These are phyloP conservation scores for Enteromius fasciolatus DNA, from an alignment of 2,797 vertebrate species.

Conservation along the genomic window DNA sequence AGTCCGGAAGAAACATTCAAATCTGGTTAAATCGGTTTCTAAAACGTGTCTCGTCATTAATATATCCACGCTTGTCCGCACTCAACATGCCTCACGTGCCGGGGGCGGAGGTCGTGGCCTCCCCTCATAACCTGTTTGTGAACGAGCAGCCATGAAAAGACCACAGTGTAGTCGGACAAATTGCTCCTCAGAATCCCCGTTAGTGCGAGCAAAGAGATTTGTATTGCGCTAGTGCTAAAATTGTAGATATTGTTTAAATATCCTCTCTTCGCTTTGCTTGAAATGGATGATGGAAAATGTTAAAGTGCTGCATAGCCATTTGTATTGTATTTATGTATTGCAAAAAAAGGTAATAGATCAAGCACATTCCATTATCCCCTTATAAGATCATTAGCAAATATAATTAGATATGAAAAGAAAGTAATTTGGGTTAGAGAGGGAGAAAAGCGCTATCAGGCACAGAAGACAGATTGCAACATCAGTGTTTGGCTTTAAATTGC, in stretches of 20 bases:
- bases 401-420: slow-evolving; percentile 86
- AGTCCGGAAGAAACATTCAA: slow-evolving; percentile 21
- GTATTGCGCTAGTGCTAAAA: not conserved
- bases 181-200: slow-evolving; percentile 3
- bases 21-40: not conserved
- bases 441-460: slow-evolving; percentile 86
- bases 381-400: slow-evolving; percentile 88
- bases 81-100: slow-evolving; percentile 26
- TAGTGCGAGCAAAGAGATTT: slow-evolving; percentile 6
- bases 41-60: slow-evolving; percentile 13
- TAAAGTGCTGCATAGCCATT: slow-evolving; percentile 73
- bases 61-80: not conserved
- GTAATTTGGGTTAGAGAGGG: slow-evolving; percentile 83
- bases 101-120: slow-evolving; percentile 35
- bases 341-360: slow-evolving; percentile 85
- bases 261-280: slow-evolving; percentile 43
- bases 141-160: slow-evolving; percentile 38
- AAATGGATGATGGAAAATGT: slow-evolving; percentile 60
- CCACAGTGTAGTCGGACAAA: slow-evolving; percentile 26
- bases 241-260: slow-evolving; percentile 34
- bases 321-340: slow-evolving; percentile 86
- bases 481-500: slow-evolving; percentile 85
- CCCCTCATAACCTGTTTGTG: slow-evolving; percentile 22
- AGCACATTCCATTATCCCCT: slow-evolving; percentile 87
- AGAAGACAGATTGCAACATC: slow-evolving; percentile 85